Base-by-base conservation (phyloP, 1,140 invertebrate species). In the Calliopsis andreniformis region DNA sequence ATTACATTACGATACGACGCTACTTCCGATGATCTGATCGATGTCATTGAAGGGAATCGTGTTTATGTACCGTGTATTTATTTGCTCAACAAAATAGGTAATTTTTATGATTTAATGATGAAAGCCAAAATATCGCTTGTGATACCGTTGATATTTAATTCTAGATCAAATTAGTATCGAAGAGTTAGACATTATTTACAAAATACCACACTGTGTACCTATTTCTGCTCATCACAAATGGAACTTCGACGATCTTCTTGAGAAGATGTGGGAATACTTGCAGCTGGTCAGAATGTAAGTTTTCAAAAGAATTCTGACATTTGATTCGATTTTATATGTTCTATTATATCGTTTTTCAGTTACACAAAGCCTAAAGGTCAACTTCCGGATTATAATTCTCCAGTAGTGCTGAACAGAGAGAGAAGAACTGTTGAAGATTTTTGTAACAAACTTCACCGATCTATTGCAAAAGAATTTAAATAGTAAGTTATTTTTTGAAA, bases 351-450 rank as follows among this genome's bases (percentile, higher is more conserved):
- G 23, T 39, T 1, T 12, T 71, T 45, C 86, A 97, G 96, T 83
- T 99, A 99, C 87, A 99, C 99, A 0, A 99, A 99, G 93, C 99
- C 99, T 0, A 99, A 99, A 93, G 99, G 99, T 55, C 99, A 99
- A 93, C 91, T 99, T 18, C 99, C 99, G 0, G 99, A 99, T 92
- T 99, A 99, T 91, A 97, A 96, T 87, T 95, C 98, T 0, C 99
- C 99, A 0, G 98, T 99, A 84, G 98, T 99, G 47, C 92, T 99
- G 59, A 97, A 97, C 79, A 95, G 95, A 42, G 98, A 99, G 47
- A 95, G 94, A 78, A 96, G 95, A 78, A 94, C 95, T 20, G 95
- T 99, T 47, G 98, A 99, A 93, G 98, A 99, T 92, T 99, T 99
- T 90, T 99, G 99, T 92, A 99, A 99, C 89, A 99, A 99, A 92